Percentiles rank a stretch among this genome's conserved stretches.
Evolutionary conservation across 2,113 vertebrate species (phyloP).

Genomic region (Toxotes jaculatrix): DNA sequence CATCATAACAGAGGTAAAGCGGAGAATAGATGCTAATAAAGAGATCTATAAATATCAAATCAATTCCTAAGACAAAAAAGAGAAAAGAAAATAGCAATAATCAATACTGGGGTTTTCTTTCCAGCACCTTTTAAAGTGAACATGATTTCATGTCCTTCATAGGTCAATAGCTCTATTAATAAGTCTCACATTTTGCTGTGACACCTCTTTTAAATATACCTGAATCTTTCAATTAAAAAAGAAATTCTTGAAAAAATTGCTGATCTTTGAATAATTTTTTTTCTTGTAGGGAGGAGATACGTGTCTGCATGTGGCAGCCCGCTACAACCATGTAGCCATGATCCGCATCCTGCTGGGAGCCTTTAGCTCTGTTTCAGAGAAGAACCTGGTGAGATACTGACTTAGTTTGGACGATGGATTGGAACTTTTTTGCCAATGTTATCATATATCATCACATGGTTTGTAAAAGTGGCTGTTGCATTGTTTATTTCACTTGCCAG

Average conservation of each 20-base stretch:
- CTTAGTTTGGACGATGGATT: no score
- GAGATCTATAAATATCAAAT: no score
- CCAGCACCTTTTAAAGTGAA: neutral
- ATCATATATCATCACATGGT: neutral
- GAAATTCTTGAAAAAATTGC: neutral
- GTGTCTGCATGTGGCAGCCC: conserved; percentile 94
- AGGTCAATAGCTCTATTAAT: neutral
- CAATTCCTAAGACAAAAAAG: no score
- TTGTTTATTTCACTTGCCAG: neutral
- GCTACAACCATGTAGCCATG: conserved; percentile 95
- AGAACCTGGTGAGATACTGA: conserved; percentile 91
- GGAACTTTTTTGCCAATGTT: neutral
- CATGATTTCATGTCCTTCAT: neutral
- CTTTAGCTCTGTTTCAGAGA: conserved; percentile 96
- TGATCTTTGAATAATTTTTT: conserved; percentile 59
- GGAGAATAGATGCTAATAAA: no score
- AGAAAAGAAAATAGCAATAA: no score
- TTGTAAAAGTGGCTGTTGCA: neutral
- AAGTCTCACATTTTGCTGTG: neutral
- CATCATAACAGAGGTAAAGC: no score
- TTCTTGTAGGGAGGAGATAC: conserved; percentile 91
- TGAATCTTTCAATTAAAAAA: neutral
- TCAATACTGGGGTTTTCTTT: no score
- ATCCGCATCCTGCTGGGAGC: conserved; percentile 93
- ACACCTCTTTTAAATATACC: neutral